A percentile compares a stretch with the other conserved stretches of the same genome.
These are phyloP conservation scores for Sceliomorpha sp. DNA, from an alignment of 2,888 invertebrate genomes.

Conservation along the genomic window DNA sequence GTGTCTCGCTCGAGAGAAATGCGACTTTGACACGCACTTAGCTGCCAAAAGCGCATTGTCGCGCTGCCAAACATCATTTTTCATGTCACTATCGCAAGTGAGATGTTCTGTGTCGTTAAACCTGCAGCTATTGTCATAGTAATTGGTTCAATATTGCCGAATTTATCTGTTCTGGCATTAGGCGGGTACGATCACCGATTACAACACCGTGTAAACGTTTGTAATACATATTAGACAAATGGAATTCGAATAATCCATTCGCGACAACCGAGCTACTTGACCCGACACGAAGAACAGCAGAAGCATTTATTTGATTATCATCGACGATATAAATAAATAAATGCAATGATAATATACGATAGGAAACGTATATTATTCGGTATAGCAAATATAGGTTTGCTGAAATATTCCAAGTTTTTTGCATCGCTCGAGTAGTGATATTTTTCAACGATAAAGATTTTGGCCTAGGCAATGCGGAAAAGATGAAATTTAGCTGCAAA, in stretches of 20 bases:
- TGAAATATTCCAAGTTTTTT: no score
- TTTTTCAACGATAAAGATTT: no score
- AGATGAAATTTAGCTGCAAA: no score
- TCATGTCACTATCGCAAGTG: conserved; percentile 44
- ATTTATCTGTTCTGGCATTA: conserved; percentile 47
- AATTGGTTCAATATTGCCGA: conserved; percentile 54
- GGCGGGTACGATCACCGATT: conserved; percentile 32
- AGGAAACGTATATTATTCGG: no score
- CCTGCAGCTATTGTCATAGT: conserved; percentile 35
- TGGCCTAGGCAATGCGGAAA: no score
- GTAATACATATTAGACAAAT: conserved; percentile 46
- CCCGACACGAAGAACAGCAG: no score
- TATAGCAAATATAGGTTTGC: no score
- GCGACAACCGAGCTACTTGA: no score
- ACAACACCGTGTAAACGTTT: conserved; percentile 48
- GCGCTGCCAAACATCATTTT: conserved; percentile 54
- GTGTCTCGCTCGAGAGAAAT: conserved; percentile 27
- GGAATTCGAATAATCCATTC: conserved; percentile 35
- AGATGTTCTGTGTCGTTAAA: conserved; percentile 35
- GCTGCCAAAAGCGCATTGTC: conserved; percentile 41
- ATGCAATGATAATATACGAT: no score
- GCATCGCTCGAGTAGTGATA: no score
- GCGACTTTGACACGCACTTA: conserved; percentile 40
- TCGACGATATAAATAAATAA: no score
- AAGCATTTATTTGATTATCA: no score